Base-by-base conservation (phyloP, 2,888 invertebrate species). In the Leptogaster cylindrica region DNA sequence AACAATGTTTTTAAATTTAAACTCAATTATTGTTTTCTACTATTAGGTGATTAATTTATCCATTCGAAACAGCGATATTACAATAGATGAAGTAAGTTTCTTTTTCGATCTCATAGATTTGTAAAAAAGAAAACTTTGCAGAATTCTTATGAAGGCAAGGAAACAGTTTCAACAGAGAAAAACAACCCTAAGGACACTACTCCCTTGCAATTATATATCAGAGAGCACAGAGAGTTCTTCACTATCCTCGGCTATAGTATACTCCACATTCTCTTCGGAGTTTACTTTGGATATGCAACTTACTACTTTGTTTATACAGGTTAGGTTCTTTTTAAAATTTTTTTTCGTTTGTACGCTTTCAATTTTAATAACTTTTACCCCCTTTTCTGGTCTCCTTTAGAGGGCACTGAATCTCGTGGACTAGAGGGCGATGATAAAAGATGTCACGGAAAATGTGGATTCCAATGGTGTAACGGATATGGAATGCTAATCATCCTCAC, bases 401-500 rank as follows among this genome's bases (percentile, higher is more conserved):
- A 25, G 25, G 51, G 39, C 10, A 65, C 28, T 27, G 52, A 66
- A n/a, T n/a, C n/a, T n/a, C n/a, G n/a, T 8, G 1, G 12, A n/a
- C 18, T 16, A 0, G 28, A 25, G 25, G 51, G 39, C 10, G 51
- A 31, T 27, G 52, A 66, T 55, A 65, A 31, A 3, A 33, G 65
- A 8, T 72, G 70, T 31, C 39, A 67, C 31, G 69, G 70, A 5
- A 55, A 73, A 6, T 81, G 81, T 48, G 74, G 75, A 14, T 76
- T 79, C 25, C 75, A 75, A 10, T 81, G 78, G 65, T 92, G 92
- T 75, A 76, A 85, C 58, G 92, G 92, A 0, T 88, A 89, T 72
- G 92, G 92, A 39, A 86, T 92, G 77, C 81, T 92, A 0, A 79
- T 90, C 25, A 82, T 92, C 0, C 74, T 92, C 0, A 78, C 87